Evolutionary conservation across 2,888 invertebrate genomes (phyloP), one percentile per base, ranked within the genome.

Genomic region (Selenia dentaria): DNA sequence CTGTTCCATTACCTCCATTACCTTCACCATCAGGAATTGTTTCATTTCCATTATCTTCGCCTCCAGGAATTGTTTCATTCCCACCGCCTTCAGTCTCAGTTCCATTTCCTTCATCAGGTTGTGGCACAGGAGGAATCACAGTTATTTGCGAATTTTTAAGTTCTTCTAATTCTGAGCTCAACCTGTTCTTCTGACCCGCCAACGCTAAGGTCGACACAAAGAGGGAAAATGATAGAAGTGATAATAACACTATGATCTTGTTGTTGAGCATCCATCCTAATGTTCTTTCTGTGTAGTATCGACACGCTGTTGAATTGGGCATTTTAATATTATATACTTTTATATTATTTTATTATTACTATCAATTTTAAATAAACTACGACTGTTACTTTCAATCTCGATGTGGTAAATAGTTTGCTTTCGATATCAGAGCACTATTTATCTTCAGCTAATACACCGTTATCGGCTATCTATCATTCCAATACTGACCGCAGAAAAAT

Each of bases 261-360:
- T 89, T 89, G 26, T 86, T 79, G 27, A 82, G 25, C 67, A 79
- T 76, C 89, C 89, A 89, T 1, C 57, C 73, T 2, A 81, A 18
- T 0, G 69, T 67, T 24, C 68, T 65, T 12, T 82, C 74, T 0
- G 71, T 71, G 36, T 81, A 83, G 52, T 83, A 84, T 55, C 66
- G 71, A 44, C 76, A 81, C 40, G 70, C 67, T 57, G 78, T 72
- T 12, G 61, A 63, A 48, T 56, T 69, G 60, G 61, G 65, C 43
- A 62, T 69, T 36, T 43, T 55, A 18, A n/a, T n/a, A n/a, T n/a
- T n/a, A n/a, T n/a, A n/a, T n/a, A n/a, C n/a, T n/a, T n/a, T n/a
- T n/a, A n/a, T n/a, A n/a, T n/a, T n/a, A n/a, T n/a, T n/a, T n/a
- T n/a, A 48, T 39, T 29, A 24, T 32, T 46, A 50, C 10, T 11